A percentile compares a stretch with the other conserved stretches of the same genome.
These are phyloP conservation scores for Drosophila formosana DNA, from an alignment of 2,888 invertebrate genomes.

Conservation along the genomic window DNA sequence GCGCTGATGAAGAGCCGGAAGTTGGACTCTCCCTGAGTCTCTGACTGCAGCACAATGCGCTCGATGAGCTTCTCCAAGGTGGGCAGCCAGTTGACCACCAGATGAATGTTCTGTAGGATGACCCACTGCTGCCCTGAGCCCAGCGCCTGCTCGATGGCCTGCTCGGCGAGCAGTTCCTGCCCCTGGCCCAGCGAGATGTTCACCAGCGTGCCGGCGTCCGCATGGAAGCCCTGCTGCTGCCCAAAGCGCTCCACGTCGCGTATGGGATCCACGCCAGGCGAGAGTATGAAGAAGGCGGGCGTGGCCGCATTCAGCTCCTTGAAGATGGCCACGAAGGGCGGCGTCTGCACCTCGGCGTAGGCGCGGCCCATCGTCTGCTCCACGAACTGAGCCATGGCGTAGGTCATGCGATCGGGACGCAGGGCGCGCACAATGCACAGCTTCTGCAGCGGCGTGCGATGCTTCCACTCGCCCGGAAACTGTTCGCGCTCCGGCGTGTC, in stretches of 20 bases:
- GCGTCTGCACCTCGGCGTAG: slow-evolving; percentile 91
- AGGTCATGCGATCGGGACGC: slow-evolving; percentile 97
- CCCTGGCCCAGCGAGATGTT: slow-evolving; percentile 98
- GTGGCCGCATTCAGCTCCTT: slow-evolving; percentile 94
- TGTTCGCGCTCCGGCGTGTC: slow-evolving; percentile 97
- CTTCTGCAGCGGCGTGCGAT: slow-evolving; percentile 93
- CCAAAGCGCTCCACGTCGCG: slow-evolving; percentile 92
- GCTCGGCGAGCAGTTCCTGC: slow-evolving; percentile 96
- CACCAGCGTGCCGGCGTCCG: slow-evolving; percentile 93
- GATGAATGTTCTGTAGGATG: slow-evolving; percentile 96
- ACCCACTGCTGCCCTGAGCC: slow-evolving; percentile 93
- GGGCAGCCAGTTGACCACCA: slow-evolving; percentile 95
- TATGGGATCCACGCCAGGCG: slow-evolving; percentile 97
- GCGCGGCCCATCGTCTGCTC: slow-evolving; percentile 94
- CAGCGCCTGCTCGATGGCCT: slow-evolving; percentile 91
- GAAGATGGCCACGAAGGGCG: slow-evolving; percentile 93
- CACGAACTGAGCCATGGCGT: slow-evolving; percentile 92
- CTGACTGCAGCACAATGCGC: slow-evolving; percentile 89
- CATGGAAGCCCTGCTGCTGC: slow-evolving; percentile 91
- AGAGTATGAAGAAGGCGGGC: slow-evolving; percentile 97
- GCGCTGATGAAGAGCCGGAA: slow-evolving; percentile 94
- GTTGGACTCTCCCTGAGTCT: slow-evolving; percentile 81
- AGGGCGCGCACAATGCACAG: slow-evolving; percentile 96
- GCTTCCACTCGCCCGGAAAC: slow-evolving; percentile 98
- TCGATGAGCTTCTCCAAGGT: slow-evolving; percentile 96